A percentile compares a stretch with the other conserved stretches of the same genome.
phyloP scores from a whole-genome alignment of 2,888 invertebrate genomes.

The Lagria hirta region DNA sequence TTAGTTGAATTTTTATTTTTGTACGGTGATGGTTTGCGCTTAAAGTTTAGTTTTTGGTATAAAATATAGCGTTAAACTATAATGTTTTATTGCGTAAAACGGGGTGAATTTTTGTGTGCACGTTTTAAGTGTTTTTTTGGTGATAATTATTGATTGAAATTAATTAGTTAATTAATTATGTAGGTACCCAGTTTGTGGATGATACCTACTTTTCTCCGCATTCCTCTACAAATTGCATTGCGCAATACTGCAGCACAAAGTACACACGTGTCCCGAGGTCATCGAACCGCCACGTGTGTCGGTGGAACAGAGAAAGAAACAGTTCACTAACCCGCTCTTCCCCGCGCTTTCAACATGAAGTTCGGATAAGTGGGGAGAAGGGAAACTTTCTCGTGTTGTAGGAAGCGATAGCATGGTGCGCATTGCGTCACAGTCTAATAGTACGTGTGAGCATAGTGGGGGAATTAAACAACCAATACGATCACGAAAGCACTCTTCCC shows the following conservation, averaged over 20 bases:
- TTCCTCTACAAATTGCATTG: conserved; percentile 37
- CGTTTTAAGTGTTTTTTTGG: no score
- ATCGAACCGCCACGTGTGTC: conserved; percentile 47
- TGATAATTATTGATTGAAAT: no score
- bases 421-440: conserved; percentile 45
- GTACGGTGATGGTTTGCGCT: no score
- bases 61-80: no score
- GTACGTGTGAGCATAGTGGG: conserved; percentile 33
- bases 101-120: no score
- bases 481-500: conserved; percentile 29
- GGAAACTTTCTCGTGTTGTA: conserved; percentile 27
- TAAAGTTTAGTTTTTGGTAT: no score
- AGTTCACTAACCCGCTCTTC: conserved; percentile 27
- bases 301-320: conserved; percentile 36
- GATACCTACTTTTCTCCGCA: conserved; percentile 28
- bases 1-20: conserved; percentile 12
- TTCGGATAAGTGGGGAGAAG: no score
- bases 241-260: conserved; percentile 41
- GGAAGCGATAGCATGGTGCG: conserved; percentile 37
- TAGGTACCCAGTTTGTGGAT: no score
- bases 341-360: conserved; percentile 7
- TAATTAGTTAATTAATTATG: no score
- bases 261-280: conserved; percentile 46
- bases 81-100: no score
- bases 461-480: conserved; percentile 36